Evolutionary conservation across 2,113 vertebrate genomes (phyloP).

Genomic region (Rhizomys pruinosus): DNA sequence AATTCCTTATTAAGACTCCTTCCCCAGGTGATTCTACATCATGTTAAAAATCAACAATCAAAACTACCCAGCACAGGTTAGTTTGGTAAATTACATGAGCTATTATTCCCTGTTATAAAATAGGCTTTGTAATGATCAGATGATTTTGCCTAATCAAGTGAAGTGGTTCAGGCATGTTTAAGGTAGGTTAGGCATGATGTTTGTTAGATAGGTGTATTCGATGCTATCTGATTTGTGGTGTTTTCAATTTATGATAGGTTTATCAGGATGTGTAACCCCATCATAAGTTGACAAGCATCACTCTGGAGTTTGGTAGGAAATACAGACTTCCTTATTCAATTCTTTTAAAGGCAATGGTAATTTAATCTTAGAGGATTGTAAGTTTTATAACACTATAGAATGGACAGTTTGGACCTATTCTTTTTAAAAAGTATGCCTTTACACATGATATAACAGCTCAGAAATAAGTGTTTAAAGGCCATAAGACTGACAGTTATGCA

Average conservation of each 20-base stretch:
- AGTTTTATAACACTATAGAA: constrained; percentile 22
- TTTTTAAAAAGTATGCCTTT: constrained; percentile 10
- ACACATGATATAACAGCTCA: constrained; percentile 23
- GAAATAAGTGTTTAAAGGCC: constrained; percentile 18
- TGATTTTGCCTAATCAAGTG: not conserved
- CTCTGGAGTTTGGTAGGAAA: constrained; percentile 7
- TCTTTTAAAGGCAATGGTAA: constrained; percentile 34
- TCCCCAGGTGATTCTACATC: too few species aligned
- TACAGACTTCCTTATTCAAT: constrained; percentile 1
- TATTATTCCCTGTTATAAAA: not conserved
- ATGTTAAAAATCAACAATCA: too few species aligned
- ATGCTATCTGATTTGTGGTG: not conserved
- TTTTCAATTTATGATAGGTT: not conserved
- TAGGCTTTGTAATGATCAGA: not conserved
- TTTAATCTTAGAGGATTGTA: constrained; percentile 38
- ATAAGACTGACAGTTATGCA: not conserved
- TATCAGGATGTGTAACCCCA: not conserved
- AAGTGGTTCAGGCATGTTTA: not conserved
- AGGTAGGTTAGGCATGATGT: not conserved
- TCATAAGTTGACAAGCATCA: not conserved
- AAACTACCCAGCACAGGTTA: too few species aligned
- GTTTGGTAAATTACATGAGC: not conserved
- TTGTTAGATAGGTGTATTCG: not conserved
- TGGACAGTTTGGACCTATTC: not conserved
- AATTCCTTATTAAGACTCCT: too few species aligned